These are phyloP conservation scores for Plestiodon gilberti DNA, from an alignment of 2,113 vertebrate species.

Conservation along the genomic window DNA sequence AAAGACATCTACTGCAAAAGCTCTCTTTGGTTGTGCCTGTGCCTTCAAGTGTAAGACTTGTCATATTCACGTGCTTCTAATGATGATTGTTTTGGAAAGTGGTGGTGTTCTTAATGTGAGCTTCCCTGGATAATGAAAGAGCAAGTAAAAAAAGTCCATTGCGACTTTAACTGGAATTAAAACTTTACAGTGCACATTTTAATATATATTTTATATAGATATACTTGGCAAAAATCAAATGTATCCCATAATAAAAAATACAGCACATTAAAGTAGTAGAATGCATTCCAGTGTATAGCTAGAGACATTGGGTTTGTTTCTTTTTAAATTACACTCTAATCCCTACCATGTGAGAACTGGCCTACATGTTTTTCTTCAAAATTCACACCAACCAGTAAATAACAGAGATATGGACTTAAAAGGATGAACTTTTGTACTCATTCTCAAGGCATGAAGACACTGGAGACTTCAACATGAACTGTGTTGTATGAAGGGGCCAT, in stretches of 20 bases:
- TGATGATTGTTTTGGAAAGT: background rate
- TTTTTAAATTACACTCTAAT: constrained; percentile 57
- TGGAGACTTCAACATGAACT: constrained; percentile 64
- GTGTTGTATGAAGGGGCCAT: constrained; percentile 52
- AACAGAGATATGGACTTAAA: constrained; percentile 61
- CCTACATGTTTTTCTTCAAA: constrained; percentile 48
- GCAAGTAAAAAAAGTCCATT: background rate
- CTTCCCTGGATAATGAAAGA: background rate
- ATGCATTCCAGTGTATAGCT: constrained; percentile 85
- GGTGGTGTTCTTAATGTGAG: background rate
- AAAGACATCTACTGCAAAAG: background rate
- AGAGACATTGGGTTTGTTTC: constrained; percentile 64
- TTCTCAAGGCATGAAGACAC: constrained; percentile 71
- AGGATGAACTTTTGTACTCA: constrained; percentile 62
- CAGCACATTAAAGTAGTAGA: constrained; percentile 84
- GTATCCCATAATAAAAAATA: constrained; percentile 87
- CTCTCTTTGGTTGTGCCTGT: background rate
- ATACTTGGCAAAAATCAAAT: constrained; percentile 85
- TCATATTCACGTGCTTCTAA: background rate
- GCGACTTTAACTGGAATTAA: constrained; percentile 62
- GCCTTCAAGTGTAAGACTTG: background rate
- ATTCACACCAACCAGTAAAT: constrained; percentile 63
- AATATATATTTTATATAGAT: constrained; percentile 73
- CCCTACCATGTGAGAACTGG: constrained; percentile 66
- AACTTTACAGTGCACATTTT: constrained; percentile 80